Evolutionary conservation across 1,140 invertebrate genomes (phyloP).

Genomic region (Gyrodactylus bullatarudis): DNA sequence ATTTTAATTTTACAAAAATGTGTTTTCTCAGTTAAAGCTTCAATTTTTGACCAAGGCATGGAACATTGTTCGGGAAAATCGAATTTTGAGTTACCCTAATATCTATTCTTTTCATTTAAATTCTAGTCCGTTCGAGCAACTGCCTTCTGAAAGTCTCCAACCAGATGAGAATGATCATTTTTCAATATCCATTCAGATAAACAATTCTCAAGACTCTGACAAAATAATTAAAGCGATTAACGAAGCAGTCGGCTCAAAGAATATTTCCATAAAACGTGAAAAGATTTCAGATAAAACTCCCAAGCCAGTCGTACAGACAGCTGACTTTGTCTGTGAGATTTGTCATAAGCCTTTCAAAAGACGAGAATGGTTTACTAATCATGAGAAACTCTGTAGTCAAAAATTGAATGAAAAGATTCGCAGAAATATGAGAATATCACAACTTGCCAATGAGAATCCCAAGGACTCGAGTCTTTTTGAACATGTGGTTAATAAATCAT

Average conservation of each 20-base stretch:
- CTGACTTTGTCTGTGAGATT: not conserved
- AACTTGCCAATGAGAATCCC: not conserved
- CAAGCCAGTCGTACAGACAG: not conserved
- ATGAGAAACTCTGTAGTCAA: not conserved
- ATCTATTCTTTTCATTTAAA: too few relatives aligned
- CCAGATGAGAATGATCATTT: not conserved
- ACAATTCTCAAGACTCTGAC: not conserved
- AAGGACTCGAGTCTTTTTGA: not conserved
- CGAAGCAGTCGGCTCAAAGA: not conserved
- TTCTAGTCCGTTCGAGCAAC: too few relatives aligned
- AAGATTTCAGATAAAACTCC: not conserved
- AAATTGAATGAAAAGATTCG: not conserved
- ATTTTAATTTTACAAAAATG: too few relatives aligned
- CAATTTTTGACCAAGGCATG: too few relatives aligned
- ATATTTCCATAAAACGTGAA: not conserved
- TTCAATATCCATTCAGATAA: not conserved
- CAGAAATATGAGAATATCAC: not conserved
- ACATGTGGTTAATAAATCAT: not conserved
- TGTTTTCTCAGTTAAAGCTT: too few relatives aligned
- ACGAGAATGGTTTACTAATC: not conserved
- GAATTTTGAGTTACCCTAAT: too few relatives aligned
- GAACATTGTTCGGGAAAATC: too few relatives aligned
- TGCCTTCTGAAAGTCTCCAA: not conserved
- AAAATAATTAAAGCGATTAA: not conserved
- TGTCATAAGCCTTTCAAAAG: not conserved